phyloP scores from a whole-genome alignment of 1,140 invertebrate species.

The Drosophila kohkoa region DNA sequence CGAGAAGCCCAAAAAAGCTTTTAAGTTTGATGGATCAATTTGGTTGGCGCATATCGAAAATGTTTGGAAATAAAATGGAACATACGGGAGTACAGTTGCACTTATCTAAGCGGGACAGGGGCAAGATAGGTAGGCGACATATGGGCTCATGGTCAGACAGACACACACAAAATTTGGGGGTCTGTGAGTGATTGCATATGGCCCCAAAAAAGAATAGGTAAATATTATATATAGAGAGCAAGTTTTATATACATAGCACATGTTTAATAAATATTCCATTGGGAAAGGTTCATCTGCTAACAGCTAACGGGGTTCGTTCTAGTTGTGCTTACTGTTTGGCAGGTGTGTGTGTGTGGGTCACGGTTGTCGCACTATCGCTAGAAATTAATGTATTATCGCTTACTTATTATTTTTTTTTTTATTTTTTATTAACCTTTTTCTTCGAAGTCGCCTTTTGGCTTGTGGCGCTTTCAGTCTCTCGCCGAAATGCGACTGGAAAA shows the following conservation, averaged over 20 bases:
- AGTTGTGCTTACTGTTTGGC: slow-evolving; percentile 14
- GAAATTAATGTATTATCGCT: slow-evolving; percentile 53
- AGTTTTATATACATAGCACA: slow-evolving; percentile 25
- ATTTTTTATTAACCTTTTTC: slow-evolving; percentile 43
- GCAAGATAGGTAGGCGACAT: slow-evolving; percentile 43
- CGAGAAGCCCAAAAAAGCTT: slow-evolving; percentile 59
- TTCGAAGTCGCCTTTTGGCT: slow-evolving; percentile 25
- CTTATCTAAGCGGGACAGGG: slow-evolving; percentile 44
- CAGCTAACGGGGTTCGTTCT: neutral
- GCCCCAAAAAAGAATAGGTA: neutral
- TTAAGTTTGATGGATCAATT: slow-evolving; percentile 74
- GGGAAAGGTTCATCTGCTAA: slow-evolving; percentile 50
- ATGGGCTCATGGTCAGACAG: slow-evolving; percentile 61
- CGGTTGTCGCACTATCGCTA: slow-evolving; percentile 22
- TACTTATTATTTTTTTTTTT: slow-evolving; percentile 1
- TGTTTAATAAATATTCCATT: slow-evolving; percentile 65
- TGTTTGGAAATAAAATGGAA: slow-evolving; percentile 38
- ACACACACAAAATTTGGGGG: neutral
- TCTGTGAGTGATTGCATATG: slow-evolving; percentile 35
- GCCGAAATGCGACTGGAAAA: slow-evolving; percentile 63
- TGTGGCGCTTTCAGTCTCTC: slow-evolving; percentile 49
- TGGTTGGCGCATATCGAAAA: slow-evolving; percentile 48
- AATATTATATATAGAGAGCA: neutral
- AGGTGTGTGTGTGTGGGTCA: slow-evolving; percentile 34
- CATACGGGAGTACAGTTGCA: slow-evolving; percentile 38